Percentiles rank a stretch among this genome's conserved stretches.
Conservation (phyloP, 2,113 vertebrate species). For the Hiodon alosoides region DNA sequence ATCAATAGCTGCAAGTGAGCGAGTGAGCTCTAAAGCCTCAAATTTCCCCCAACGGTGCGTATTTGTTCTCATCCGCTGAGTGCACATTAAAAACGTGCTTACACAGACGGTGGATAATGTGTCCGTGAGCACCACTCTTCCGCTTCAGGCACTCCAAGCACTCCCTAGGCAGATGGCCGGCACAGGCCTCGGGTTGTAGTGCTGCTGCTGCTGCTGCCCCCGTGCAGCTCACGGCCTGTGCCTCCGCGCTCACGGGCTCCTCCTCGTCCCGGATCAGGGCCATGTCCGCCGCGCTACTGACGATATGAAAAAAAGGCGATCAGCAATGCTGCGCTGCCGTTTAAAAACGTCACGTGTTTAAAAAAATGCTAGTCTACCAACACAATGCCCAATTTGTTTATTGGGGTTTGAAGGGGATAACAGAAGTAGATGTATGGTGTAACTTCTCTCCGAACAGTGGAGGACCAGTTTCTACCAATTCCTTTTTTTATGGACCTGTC, state of each 20-base stretch:
- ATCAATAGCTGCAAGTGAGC: too few species aligned
- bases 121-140: constrained; percentile 55
- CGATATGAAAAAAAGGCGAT: constrained; percentile 1
- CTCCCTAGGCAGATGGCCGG: constrained; percentile 79
- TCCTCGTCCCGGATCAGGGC: constrained; percentile 82
- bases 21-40: neutral
- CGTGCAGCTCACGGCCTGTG: constrained; percentile 86
- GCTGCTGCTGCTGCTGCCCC: constrained; percentile 80
- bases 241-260: constrained; percentile 92
- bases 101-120: neutral
- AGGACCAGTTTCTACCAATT: constrained; percentile 28
- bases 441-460: constrained; percentile 61
- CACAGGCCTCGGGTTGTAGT: constrained; percentile 85
- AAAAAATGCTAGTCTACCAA: too few species aligned
- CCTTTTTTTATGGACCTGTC: constrained; percentile 72
- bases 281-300: constrained; percentile 44
- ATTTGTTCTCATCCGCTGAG: too few species aligned
- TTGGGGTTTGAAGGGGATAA: neutral
- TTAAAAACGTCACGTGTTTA: too few species aligned
- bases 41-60: neutral
- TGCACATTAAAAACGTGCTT: neutral
- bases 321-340: neutral
- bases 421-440: neutral
- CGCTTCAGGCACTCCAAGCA: constrained; percentile 47
- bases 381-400: too few species aligned